A percentile compares a stretch with the other conserved stretches of the same genome.
These are phyloP conservation scores for Eptesicus fuscus DNA, from an alignment of 2,113 vertebrate species.

Conservation along the genomic window DNA sequence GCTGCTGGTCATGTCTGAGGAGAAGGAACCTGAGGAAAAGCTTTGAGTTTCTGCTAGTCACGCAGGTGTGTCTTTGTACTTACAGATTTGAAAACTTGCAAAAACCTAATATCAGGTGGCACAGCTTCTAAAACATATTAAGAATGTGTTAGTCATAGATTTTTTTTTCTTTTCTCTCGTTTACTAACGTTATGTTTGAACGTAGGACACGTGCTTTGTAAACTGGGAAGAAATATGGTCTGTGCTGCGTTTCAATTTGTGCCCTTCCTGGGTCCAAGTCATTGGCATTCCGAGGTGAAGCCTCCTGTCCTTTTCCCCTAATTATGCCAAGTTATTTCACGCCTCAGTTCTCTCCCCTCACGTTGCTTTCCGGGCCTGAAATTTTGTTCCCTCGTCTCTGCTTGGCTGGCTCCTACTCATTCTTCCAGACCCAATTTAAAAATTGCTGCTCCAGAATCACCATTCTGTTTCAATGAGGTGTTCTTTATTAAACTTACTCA, in stretches of 20 bases:
- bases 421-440: constrained; percentile 48
- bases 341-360: constrained; percentile 8
- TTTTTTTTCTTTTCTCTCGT: neutral
- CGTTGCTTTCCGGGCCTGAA: constrained; percentile 30
- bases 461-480: neutral
- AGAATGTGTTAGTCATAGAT: neutral
- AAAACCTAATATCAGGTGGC: neutral
- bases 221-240: neutral
- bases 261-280: constrained; percentile 2
- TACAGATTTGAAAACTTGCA: neutral
- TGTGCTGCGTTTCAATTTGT: neutral
- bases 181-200: neutral
- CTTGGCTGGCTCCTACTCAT: constrained; percentile 29
- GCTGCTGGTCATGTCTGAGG: neutral
- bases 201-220: neutral
- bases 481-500: constrained; percentile 1
- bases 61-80: neutral
- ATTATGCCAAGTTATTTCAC: constrained; percentile 64
- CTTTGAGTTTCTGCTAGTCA: neutral
- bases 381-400: constrained; percentile 32
- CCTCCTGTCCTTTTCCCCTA: constrained; percentile 32
- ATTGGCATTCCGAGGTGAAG: constrained; percentile 37
- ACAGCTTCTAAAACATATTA: neutral
- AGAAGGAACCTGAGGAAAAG: neutral
- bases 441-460: neutral